phyloP scores from a whole-genome alignment of 2,888 invertebrate species.

The Hedychridium roseum region DNA sequence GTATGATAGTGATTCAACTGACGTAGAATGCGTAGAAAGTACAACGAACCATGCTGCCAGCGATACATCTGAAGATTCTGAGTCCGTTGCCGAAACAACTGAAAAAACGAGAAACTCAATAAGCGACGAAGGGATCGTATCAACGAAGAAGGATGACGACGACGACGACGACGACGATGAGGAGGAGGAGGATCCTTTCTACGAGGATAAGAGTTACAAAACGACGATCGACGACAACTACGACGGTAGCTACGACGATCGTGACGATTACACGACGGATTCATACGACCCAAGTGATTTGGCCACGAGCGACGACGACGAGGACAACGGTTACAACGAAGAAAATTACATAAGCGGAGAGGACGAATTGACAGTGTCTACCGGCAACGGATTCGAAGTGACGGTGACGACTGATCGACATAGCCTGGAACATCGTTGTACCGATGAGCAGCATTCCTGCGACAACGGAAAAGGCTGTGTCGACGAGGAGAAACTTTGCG shows the following conservation, averaged over 20 bases:
- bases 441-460: slow-evolving; percentile 33
- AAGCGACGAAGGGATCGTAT: slow-evolving; percentile 1
- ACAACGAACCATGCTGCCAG: too few relatives aligned
- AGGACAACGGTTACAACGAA: neutral
- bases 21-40: too few relatives aligned
- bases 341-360: slow-evolving; percentile 1
- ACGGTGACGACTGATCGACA: slow-evolving; percentile 3
- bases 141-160: neutral
- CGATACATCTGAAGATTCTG: too few relatives aligned
- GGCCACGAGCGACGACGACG: neutral
- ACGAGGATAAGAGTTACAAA: neutral
- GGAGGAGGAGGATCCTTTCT: neutral
- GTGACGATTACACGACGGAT: neutral
- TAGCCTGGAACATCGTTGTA: slow-evolving; percentile 13
- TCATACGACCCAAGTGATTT: neutral
- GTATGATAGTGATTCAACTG: too few relatives aligned
- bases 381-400: neutral
- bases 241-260: slow-evolving; percentile 2
- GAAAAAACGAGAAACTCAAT: neutral
- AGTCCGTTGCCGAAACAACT: too few relatives aligned
- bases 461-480: slow-evolving; percentile 67
- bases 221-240: neutral
- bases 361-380: too few relatives aligned
- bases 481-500: slow-evolving; percentile 67
- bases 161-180: slow-evolving; percentile 6